These are phyloP conservation scores for Drosophila mettleri DNA, from an alignment of 2,888 invertebrate genomes.

Conservation along the genomic window DNA sequence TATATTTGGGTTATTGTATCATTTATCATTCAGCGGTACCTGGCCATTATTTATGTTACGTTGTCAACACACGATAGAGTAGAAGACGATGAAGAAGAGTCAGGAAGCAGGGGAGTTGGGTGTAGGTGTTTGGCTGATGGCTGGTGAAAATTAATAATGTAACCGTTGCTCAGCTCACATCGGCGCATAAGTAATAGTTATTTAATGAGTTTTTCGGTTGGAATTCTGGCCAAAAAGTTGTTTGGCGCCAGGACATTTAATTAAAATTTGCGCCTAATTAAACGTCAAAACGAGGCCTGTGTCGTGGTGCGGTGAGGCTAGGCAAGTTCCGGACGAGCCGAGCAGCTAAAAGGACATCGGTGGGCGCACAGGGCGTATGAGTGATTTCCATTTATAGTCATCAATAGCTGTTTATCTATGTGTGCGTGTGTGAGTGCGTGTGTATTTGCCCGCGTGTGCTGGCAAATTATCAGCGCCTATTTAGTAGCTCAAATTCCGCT, in stretches of 20 bases:
- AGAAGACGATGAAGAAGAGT: not conserved
- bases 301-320: conserved; percentile 4
- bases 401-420: conserved; percentile 7
- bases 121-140: not conserved
- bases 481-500: conserved; percentile 34
- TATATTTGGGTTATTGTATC: conserved; percentile 20
- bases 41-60: conserved; percentile 49
- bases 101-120: not conserved
- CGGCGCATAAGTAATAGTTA: conserved; percentile 69
- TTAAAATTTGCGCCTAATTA: conserved; percentile 76
- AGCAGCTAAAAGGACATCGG: conserved; percentile 47
- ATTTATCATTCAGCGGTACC: conserved; percentile 44
- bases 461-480: conserved; percentile 27
- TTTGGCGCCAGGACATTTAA: conserved; percentile 70
- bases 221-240: conserved; percentile 54
- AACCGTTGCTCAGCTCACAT: conserved; percentile 58
- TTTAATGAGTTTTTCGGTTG: conserved; percentile 74
- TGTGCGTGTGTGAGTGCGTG: conserved; percentile 1
- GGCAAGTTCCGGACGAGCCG: conserved; percentile 20
- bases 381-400: conserved; percentile 49
- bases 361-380: conserved; percentile 61
- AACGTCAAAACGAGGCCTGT: conserved; percentile 57
- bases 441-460: conserved; percentile 1
- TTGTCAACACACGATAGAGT: conserved; percentile 25
- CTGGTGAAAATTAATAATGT: conserved; percentile 62